Base-by-base conservation (phyloP, 2,888 invertebrate genomes). In the Noctua fimbriata region DNA sequence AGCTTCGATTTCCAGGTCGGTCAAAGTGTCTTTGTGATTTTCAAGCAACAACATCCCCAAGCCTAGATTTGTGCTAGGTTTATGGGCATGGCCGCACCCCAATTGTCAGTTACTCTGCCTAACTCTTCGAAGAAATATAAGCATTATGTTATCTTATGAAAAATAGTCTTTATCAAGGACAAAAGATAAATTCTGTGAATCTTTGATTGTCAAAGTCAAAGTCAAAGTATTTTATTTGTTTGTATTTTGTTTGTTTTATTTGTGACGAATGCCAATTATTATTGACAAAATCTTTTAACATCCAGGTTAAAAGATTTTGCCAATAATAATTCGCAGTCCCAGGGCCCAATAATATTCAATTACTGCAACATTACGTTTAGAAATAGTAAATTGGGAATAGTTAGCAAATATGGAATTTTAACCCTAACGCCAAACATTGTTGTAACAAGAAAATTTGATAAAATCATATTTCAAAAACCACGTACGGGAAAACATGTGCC, bases 401-500 rank as follows among this genome's bases (percentile, higher is more conserved):
- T 18, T 0, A 24, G 55, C 12, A 24, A 55, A 10, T n/a, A 55
- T n/a, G 1, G 1, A 36, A 65, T 0, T 3, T 65, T 12, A 36
- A 14, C 41, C 7, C 14, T 9, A 10, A 32, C 32, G 3, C 67
- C 28, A 52, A 65, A 47, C n/a, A 21, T 24, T 28, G 2, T 47
- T 28, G 0, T 10, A 47, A 47, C 24, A 55, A 24, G 10, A 36
- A 81, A 81, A 44, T 24, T 44, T 14, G 21, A 28, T 65, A 82
- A 82, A 58, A 32, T 36, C 2, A 66, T 28, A n/a, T 36, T 6
- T 1, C 24, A 18, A 73, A 71, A 71, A 52, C 28, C 67, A 69
- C 60, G 60, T 67, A 74, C 47, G 44, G 24, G 7, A 67, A 58
- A 60, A 69, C 58, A 28, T 77, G 32, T 47, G 28, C 36, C 47